Evolutionary conservation across 2,797 vertebrate genomes (phyloP).

Genomic region (Myotis planiceps): DNA sequence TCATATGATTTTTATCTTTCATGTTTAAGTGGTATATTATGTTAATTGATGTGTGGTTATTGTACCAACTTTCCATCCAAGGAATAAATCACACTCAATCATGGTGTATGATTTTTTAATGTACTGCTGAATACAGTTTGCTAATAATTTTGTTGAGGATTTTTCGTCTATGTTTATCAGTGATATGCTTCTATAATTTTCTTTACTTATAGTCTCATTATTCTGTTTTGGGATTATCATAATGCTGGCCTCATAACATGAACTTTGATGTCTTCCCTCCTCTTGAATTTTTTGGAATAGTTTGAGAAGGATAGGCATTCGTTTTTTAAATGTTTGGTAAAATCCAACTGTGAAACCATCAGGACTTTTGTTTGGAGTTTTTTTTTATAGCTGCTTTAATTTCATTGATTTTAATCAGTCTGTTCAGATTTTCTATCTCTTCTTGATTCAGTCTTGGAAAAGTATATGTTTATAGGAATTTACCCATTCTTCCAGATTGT

Average conservation of each 20-base stretch:
- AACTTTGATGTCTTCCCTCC: background rate
- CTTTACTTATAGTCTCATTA: background rate
- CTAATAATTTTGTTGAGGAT: background rate
- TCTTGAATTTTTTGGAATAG: background rate
- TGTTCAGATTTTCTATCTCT: background rate
- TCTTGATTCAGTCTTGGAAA: background rate
- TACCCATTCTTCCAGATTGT: background rate
- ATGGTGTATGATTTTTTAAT: background rate
- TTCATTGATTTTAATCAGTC: background rate
- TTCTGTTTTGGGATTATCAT: background rate
- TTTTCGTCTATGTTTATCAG: background rate
- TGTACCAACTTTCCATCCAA: background rate
- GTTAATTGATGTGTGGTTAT: background rate
- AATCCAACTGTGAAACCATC: background rate
- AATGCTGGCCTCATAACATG: background rate
- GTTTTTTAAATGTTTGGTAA: background rate
- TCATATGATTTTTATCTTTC: background rate
- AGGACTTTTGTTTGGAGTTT: background rate
- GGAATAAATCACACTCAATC: background rate
- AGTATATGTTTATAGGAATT: background rate
- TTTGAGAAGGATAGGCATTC: background rate
- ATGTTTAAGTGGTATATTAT: background rate
- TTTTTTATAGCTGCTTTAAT: background rate
- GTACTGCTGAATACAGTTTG: background rate
- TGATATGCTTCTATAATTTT: background rate